Base-by-base conservation (phyloP, 2,888 invertebrate species). In the Zootermopsis nevadensis region DNA sequence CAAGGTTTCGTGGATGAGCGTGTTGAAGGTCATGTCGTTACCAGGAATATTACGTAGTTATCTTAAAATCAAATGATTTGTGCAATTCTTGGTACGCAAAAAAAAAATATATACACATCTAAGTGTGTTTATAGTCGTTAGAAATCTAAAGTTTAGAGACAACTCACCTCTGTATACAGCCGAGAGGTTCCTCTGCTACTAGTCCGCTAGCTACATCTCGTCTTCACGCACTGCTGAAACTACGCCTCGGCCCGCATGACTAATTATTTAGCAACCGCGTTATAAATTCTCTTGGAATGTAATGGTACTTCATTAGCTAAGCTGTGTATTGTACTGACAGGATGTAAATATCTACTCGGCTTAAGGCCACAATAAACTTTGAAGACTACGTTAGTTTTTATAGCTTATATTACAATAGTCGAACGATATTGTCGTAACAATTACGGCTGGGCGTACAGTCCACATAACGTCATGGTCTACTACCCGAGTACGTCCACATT, bases 181-280 rank as follows among this genome's bases (percentile, higher is more conserved):
- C 24, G n/a, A 15, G 67, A 10, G 19, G 38, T n/a, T 27, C 42
- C 38, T 38, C 74, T n/a, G 24, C 38, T 74, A 38, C 74, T 74
- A 24, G 74, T 24, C 74, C 10, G 15, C 74, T 2, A 10, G 38
- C 31, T 38, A 4, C 69, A 74, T 74, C n/a, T 42, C 33, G 2
- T 38, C 74, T 74, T 74, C 74, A 74, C 42, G 74, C 74, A 74
- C 74, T 74, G 74, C 10, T 74, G 74, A 15, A 38, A 74, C 38
- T 74, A 30, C 35, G 74, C 38, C 33, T 38, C 74, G n/a, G 38
- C 74, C 22, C 38, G 74, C 74, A 74, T 74, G 74, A 74, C 74
- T 74, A 74, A 74, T 74, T 74, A 74, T 74, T 74, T 74, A 74
- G 74, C 74, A 74, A 12, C 74, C 31, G 38, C 24, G 38, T 38